Evolutionary conservation across 2,113 vertebrate species (phyloP), one percentile per base, ranked within the genome.

Genomic region (Hiodon tergisus): DNA sequence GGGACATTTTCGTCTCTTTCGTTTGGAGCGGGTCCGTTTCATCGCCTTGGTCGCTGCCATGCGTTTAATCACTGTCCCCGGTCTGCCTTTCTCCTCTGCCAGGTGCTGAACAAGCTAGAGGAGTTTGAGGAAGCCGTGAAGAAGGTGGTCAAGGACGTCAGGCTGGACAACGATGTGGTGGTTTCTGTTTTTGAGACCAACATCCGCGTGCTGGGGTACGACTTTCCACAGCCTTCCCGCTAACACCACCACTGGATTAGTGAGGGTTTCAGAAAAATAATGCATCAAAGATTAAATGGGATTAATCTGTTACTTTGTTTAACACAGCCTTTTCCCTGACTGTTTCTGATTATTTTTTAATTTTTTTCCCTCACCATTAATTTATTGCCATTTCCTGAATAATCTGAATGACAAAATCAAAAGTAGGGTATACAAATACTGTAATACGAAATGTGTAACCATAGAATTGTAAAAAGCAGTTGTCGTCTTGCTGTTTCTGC

Each of bases 171-270:
- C 0, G 92, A 93, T 10, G 87, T 93, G 48, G 92, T 93, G 65
- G 92, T 93, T 75, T 93, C 92, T 1, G 92, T 93, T 75, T 93
- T 93, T 77, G 92, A 93, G 83, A 93, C 92, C 70, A 93, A 93
- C 82, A 93, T 93, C 81, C 88, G 92, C 73, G 89, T 93, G 65
- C 83, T 93, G 76, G 92, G 92, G 92, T 93, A 86, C 5, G 68
- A 57, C 61, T 47, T 7, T 9, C 67, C 0, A 46, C 46, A 63
- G 62, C n/a, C 54, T 10, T 10, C 70, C 31, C 31, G 31, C 31
- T 31, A 31, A 31, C 2, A 31, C 31, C 31, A 31, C 31, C 31
- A 31, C 31, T 2, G 31, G 31, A 31, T 31, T 31, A 31, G 2
- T 31, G 31, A 31, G 31, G 31, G 31, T 31, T 31, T 31, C 31